Conservation (phyloP, 2,888 invertebrate species). For the Druceiella hillmani region DNA sequence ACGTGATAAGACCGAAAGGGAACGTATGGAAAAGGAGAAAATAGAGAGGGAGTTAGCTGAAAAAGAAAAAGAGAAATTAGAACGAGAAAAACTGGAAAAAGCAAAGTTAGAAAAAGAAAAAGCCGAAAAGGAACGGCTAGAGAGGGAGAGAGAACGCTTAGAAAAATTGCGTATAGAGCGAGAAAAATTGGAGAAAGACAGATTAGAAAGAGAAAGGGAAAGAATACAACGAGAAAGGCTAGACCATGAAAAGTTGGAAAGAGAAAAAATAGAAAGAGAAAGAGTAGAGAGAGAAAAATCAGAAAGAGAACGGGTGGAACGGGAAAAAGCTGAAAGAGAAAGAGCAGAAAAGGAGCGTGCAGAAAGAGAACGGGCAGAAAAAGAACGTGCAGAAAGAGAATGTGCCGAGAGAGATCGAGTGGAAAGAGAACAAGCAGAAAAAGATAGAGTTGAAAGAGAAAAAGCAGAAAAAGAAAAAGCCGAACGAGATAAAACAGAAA, state of each 20-base stretch:
- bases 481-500: slow-evolving; percentile 34
- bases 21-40: slow-evolving; percentile 27
- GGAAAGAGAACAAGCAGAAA: slow-evolving; percentile 30
- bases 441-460: slow-evolving; percentile 30
- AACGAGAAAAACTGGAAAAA: slow-evolving; percentile 40
- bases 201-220: slow-evolving; percentile 32
- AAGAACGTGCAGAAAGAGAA: slow-evolving; percentile 41
- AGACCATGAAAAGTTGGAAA: slow-evolving; percentile 35
- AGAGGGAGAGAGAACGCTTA: slow-evolving; percentile 24
- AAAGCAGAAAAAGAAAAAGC: slow-evolving; percentile 40
- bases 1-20: slow-evolving; percentile 21
- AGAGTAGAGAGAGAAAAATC: slow-evolving; percentile 29
- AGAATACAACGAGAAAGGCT: slow-evolving; percentile 33
- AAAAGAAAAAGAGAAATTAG: slow-evolving; percentile 44
- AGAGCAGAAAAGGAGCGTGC: slow-evolving; percentile 38
- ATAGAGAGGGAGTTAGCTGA: slow-evolving; percentile 21
- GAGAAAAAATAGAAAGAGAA: slow-evolving; percentile 34
- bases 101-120: slow-evolving; percentile 35
- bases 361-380: slow-evolving; percentile 38
- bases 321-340: slow-evolving; percentile 30
- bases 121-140: slow-evolving; percentile 24
- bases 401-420: slow-evolving; percentile 32
- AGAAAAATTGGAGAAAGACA: slow-evolving; percentile 21
- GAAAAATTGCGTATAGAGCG: slow-evolving; percentile 28
- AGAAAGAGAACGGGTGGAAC: slow-evolving; percentile 27